phyloP scores from a whole-genome alignment of 2,888 invertebrate species.

The Sicus ferrugineus region DNA sequence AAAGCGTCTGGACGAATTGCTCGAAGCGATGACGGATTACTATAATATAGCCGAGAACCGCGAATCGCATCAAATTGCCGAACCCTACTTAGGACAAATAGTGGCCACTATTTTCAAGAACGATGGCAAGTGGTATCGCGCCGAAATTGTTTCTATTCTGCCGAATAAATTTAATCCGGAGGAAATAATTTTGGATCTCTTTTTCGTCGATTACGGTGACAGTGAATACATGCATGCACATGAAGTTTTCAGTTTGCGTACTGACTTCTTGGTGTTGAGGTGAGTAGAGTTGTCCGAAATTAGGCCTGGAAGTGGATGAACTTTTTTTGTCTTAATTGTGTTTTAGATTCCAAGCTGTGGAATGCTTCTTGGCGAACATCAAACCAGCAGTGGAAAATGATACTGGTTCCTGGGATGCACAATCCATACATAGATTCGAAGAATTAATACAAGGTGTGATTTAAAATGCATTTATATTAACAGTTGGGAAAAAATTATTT shows the following conservation, averaged over 20 bases:
- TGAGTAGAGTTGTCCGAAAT: constrained; percentile 39
- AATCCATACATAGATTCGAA: constrained; percentile 74
- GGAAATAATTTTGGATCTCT: constrained; percentile 74
- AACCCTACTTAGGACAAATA: constrained; percentile 76
- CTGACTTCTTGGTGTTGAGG: constrained; percentile 68
- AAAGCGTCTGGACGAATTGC: constrained; percentile 79
- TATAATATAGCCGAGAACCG: constrained; percentile 74
- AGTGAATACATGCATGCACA: constrained; percentile 73
- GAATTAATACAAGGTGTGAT: constrained; percentile 71
- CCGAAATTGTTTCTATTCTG: constrained; percentile 72
- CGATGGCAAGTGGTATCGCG: constrained; percentile 78
- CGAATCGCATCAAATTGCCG: constrained; percentile 69
- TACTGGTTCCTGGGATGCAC: constrained; percentile 69
- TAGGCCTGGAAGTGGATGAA: background rate
- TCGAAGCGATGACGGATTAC: constrained; percentile 83
- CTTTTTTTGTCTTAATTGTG: background rate
- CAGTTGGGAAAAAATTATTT: background rate
- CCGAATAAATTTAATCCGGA: constrained; percentile 71
- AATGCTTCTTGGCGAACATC: constrained; percentile 82
- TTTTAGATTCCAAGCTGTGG: constrained; percentile 77
- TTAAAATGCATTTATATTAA: background rate
- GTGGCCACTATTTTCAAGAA: constrained; percentile 85
- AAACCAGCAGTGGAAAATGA: constrained; percentile 67
- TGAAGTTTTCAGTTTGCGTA: constrained; percentile 76
- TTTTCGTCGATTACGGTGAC: constrained; percentile 90